Percentiles rank a stretch among this genome's conserved stretches.
These are phyloP conservation scores for Cephus cinctus DNA, from an alignment of 1,140 invertebrate genomes.

Conservation along the genomic window DNA sequence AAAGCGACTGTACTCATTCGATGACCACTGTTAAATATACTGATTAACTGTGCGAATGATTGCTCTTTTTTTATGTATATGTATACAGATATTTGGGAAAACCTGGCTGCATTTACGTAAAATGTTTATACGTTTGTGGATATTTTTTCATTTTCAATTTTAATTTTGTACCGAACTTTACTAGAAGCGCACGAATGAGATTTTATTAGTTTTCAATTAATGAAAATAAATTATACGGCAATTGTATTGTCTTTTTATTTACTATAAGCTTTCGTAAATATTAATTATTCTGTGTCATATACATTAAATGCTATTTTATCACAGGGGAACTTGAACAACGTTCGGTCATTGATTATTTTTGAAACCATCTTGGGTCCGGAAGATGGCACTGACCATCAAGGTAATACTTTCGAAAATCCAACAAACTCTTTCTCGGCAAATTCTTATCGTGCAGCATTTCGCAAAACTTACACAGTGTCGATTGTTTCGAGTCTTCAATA, in stretches of 20 bases:
- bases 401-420: constrained; percentile 12
- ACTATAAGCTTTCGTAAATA: background rate
- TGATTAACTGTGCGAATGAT: no score
- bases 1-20: no score
- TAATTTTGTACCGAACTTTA: background rate
- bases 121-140: background rate
- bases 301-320: background rate
- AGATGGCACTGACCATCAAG: constrained; percentile 2
- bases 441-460: background rate
- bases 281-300: background rate
- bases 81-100: no score
- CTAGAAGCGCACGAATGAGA: no score
- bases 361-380: background rate
- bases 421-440: constrained; percentile 2
- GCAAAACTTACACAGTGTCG: background rate
- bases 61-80: no score
- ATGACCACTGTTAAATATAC: no score
- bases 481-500: background rate
- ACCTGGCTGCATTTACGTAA: no score
- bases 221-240: background rate
- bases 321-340: background rate
- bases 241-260: background rate
- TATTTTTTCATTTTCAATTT: background rate
- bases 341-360: background rate
- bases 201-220: background rate